Base-by-base conservation (phyloP, 2,113 vertebrate species). In the Syngnathoides biaculeatus region DNA sequence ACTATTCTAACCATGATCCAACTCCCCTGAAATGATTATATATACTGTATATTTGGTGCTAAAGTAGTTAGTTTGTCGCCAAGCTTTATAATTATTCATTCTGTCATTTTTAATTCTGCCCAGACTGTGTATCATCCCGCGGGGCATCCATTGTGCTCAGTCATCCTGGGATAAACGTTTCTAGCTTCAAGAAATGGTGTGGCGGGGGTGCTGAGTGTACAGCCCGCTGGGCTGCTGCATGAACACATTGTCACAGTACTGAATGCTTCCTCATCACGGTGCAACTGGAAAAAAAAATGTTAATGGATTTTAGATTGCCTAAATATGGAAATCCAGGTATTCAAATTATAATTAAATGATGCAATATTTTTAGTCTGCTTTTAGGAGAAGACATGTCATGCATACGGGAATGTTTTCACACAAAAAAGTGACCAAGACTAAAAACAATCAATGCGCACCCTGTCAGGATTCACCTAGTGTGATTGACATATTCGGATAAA, bases 241-340 rank as follows among this genome's bases (percentile, higher is more conserved):
- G 76, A 82, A 70, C 76, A 64, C 59, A 79, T 48, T n/a, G 69
- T 70, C 60, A 58, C 52, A 50, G 75, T 67, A 71, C 63, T 67
- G 77, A 84, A 81, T 72, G 74, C 74, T 74, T 80, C 75, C 75
- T 82, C 75, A 68, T 69, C 14, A 52, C 56, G 72, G 71, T 65
- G 68, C 42, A 47, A 78, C 61, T 65, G 71, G 66, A 65, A 42
- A 61, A 26, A 57, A 27, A 83, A 83, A 86, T 85, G 78, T 65
- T 88, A 88, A 85, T 84, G 74, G 26, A 0, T 68, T 84, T 79
- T 80, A 82, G 80, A 86, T 86, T 75, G 80, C 75, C 66, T 67
- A 75, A 85, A 82, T 83, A 81, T 87, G 81, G 75, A 86, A 86
- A 87, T 87, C 50, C 47, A 62, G 69, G 47, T 70, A 69, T 72